Evolutionary conservation across 2,888 invertebrate species (phyloP).

Genomic region (Parnassius orleans): DNA sequence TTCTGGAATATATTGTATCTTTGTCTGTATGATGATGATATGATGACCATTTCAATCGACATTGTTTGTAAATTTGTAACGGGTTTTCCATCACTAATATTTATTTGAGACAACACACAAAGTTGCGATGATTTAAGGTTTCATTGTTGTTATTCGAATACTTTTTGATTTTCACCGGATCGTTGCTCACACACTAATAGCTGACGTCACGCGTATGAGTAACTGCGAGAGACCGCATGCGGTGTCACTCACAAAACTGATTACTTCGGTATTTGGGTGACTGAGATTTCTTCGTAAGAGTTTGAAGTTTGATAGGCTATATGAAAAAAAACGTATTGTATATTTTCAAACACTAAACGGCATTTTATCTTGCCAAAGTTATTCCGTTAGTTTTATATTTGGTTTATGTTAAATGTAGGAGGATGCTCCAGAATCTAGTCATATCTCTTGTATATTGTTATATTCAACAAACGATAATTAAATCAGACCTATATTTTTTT

Average conservation of each 20-base stretch:
- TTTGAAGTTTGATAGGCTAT: constrained; percentile 17
- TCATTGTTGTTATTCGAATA: constrained; percentile 31
- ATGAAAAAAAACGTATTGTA: constrained; percentile 27
- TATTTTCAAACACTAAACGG: constrained; percentile 26
- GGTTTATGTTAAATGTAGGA: constrained; percentile 7
- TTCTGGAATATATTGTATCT: too few relatives aligned
- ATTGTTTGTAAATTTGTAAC: too few relatives aligned
- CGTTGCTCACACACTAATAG: constrained; percentile 68
- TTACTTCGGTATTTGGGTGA: constrained; percentile 56
- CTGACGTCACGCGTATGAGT: constrained; percentile 72
- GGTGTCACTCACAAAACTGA: constrained; percentile 50
- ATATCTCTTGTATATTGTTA: too few relatives aligned
- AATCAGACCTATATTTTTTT: too few relatives aligned
- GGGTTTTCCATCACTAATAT: too few relatives aligned
- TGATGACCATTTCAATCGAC: too few relatives aligned
- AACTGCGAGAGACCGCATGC: constrained; percentile 53
- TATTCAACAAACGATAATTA: too few relatives aligned
- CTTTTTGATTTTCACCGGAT: constrained; percentile 54
- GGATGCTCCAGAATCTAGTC: not conserved
- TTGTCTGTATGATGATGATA: too few relatives aligned
- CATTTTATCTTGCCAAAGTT: constrained; percentile 15
- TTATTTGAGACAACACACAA: too few relatives aligned
- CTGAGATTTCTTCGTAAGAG: constrained; percentile 44
- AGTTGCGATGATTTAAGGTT: too few relatives aligned
- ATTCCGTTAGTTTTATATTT: constrained; percentile 20